Conservation (phyloP, 2,113 vertebrate species). For the Anthoscopus minutus region DNA sequence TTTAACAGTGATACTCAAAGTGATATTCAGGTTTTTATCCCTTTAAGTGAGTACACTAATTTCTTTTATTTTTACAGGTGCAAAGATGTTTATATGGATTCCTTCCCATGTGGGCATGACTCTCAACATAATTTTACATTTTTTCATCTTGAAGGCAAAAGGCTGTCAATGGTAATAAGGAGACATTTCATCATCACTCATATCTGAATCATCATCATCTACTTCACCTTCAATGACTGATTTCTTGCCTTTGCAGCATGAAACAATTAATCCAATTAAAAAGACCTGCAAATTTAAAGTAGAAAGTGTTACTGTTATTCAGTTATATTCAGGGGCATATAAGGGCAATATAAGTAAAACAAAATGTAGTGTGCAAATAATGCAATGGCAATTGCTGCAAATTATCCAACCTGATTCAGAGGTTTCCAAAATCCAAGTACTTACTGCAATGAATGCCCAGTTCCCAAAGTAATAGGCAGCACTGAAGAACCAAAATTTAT, state of each 20-base stretch:
- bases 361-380: not conserved
- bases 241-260: slow-evolving; percentile 96
- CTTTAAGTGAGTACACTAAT: slow-evolving; percentile 34
- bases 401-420: not conserved
- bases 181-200: slow-evolving; percentile 86
- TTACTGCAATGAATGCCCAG: slow-evolving; percentile 95
- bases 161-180: slow-evolving; percentile 54
- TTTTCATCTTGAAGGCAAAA: not conserved
- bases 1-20: slow-evolving; percentile 35
- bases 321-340: not conserved
- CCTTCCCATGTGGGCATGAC: not conserved
- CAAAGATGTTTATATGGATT: slow-evolving; percentile 31
- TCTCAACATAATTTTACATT: not conserved
- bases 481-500: slow-evolving; percentile 99
- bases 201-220: slow-evolving; percentile 91
- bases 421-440: slow-evolving; percentile 35
- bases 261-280: slow-evolving; percentile 87
- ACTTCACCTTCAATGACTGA: slow-evolving; percentile 94
- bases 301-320: not conserved
- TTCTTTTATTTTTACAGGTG: slow-evolving; percentile 47
- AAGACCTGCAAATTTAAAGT: slow-evolving; percentile 79
- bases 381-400: not conserved
- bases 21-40: slow-evolving; percentile 20
- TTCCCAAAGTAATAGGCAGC: slow-evolving; percentile 97
- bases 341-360: not conserved